Conservation (phyloP, 2,888 invertebrate genomes). For the Marronus borbonicus region DNA sequence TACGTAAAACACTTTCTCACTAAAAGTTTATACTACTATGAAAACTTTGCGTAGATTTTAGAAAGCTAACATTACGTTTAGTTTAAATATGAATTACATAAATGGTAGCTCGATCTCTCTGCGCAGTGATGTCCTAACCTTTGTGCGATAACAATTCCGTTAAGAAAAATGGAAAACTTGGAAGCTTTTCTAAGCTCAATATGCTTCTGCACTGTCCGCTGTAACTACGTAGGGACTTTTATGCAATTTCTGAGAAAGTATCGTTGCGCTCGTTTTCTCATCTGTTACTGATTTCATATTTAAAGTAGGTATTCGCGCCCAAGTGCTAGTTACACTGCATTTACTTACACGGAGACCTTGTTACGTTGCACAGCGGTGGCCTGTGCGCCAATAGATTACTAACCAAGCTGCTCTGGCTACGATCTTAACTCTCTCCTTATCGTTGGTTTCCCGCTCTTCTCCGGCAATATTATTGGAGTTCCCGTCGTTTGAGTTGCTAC, state of each 20-base stretch:
- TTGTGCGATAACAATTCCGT: constrained; percentile 13
- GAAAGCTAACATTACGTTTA: not conserved
- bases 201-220: not conserved
- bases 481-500: constrained; percentile 18
- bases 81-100: constrained; percentile 1
- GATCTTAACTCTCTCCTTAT: constrained; percentile 29
- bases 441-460: constrained; percentile 7
- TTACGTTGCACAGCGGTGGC: constrained; percentile 9
- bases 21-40: too few relatives aligned
- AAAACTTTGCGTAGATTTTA: too few relatives aligned
- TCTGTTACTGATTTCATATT: constrained; percentile 27
- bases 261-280: constrained; percentile 13
- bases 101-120: not conserved
- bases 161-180: not conserved
- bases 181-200: not conserved
- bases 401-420: constrained; percentile 21
- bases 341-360: constrained; percentile 28
- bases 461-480: constrained; percentile 12
- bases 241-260: constrained; percentile 28
- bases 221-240: not conserved
- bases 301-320: constrained; percentile 11
- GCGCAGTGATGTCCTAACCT: not conserved
- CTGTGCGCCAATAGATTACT: constrained; percentile 20
- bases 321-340: constrained; percentile 23
- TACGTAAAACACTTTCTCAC: too few relatives aligned